Evolutionary conservation across 2,113 vertebrate species (phyloP).

Genomic region (Paracanthobrama guichenoti): DNA sequence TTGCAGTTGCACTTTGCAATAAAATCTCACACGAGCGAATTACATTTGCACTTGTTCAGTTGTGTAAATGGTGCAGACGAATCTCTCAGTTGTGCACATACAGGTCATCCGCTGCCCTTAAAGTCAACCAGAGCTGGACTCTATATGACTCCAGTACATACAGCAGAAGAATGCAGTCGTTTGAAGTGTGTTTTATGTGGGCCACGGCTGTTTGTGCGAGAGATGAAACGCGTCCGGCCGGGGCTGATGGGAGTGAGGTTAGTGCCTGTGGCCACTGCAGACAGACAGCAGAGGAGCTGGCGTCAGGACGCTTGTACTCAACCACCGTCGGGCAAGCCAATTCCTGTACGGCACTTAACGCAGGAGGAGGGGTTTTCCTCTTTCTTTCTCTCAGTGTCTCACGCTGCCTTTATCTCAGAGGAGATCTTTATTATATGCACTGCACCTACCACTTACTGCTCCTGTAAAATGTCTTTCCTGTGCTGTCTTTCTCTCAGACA

Average conservation of each 20-base stretch:
- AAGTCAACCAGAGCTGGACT: slow-evolving; percentile 22
- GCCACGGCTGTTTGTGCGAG: neutral
- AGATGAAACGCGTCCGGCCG: slow-evolving; percentile 35
- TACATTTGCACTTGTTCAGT: neutral
- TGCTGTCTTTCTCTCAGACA: neutral
- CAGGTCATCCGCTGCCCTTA: neutral
- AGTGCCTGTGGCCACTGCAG: slow-evolving; percentile 54
- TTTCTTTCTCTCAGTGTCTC: slow-evolving; percentile 17
- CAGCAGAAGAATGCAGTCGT: slow-evolving; percentile 19
- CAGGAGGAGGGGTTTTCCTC: slow-evolving; percentile 49
- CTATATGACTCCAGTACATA: neutral
- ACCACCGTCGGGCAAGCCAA: slow-evolving; percentile 54
- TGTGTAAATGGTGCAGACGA: neutral
- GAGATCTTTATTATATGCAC: slow-evolving; percentile 58
- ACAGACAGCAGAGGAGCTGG: slow-evolving; percentile 50
- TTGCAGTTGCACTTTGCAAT: neutral
- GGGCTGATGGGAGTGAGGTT: neutral
- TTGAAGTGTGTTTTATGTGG: slow-evolving; percentile 38
- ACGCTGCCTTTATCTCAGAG: slow-evolving; percentile 50
- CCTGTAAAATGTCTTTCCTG: slow-evolving; percentile 55
- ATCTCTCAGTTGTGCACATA: neutral
- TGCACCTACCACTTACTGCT: slow-evolving; percentile 59
- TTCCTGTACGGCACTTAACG: slow-evolving; percentile 56
- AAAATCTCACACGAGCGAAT: neutral
- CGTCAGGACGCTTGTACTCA: slow-evolving; percentile 50